Conservation (phyloP, 2,888 invertebrate species). For the Alsophila aescularia region DNA sequence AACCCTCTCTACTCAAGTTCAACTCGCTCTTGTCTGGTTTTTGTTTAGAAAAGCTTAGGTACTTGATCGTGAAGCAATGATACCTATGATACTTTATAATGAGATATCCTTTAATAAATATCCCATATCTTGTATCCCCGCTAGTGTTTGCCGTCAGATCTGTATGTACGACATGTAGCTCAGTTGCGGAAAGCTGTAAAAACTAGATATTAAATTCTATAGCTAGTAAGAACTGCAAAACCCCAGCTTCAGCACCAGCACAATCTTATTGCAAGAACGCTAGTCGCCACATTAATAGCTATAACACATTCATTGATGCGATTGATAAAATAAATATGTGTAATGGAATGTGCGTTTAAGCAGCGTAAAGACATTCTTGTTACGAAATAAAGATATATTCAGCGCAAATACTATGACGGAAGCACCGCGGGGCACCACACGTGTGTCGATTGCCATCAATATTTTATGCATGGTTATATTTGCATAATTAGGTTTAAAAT, state of each 20-base stretch:
- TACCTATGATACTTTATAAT: too few relatives aligned
- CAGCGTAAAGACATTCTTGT: not conserved
- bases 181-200: not conserved
- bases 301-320: not conserved
- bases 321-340: not conserved
- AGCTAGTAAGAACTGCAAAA: not conserved
- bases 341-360: not conserved
- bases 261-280: not conserved
- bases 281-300: not conserved
- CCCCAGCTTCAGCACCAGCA: not conserved
- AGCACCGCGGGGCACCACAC: constrained; percentile 4
- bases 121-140: not conserved
- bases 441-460: not conserved
- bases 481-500: constrained; percentile 8
- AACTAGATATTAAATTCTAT: not conserved
- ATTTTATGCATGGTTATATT: not conserved
- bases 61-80: too few relatives aligned
- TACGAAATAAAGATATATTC: constrained; percentile 2
- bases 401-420: not conserved
- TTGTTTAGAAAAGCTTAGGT: too few relatives aligned
- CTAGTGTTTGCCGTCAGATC: not conserved
- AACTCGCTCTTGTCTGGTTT: too few relatives aligned
- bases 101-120: too few relatives aligned
- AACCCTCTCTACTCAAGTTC: too few relatives aligned
- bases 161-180: not conserved